A percentile compares a stretch with the other conserved stretches of the same genome.
These are phyloP conservation scores for Sphaeramia orbicularis DNA, from an alignment of 2,797 vertebrate genomes.

Conservation along the genomic window DNA sequence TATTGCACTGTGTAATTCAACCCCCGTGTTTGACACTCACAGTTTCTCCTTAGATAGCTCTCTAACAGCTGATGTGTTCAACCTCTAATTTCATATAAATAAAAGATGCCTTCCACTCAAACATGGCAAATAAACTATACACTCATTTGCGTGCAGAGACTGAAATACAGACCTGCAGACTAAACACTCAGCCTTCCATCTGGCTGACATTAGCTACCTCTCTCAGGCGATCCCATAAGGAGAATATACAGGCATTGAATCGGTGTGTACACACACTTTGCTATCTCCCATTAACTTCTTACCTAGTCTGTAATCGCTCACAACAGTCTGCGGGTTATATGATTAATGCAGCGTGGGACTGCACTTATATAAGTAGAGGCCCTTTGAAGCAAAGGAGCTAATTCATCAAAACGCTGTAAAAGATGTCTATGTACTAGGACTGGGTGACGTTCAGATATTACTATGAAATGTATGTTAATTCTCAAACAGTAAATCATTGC, in stretches of 20 bases:
- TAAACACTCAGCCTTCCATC: slow-evolving; percentile 51
- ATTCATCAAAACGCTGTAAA: slow-evolving; percentile 35
- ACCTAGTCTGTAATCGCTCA: slow-evolving; percentile 54
- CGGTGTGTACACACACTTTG: slow-evolving; percentile 45
- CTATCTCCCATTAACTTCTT: slow-evolving; percentile 61
- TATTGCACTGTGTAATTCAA: slow-evolving; percentile 34
- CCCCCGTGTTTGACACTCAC: slow-evolving; percentile 14
- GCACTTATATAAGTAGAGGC: slow-evolving; percentile 29
- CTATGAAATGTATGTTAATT: slow-evolving; percentile 14
- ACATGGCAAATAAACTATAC: slow-evolving; percentile 32
- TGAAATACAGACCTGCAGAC: slow-evolving; percentile 28
- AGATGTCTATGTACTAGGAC: slow-evolving; percentile 21
- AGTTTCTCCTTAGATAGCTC: slow-evolving; percentile 13
- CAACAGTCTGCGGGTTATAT: slow-evolving; percentile 40
- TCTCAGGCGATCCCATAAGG: slow-evolving; percentile 35
- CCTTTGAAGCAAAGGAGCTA: slow-evolving; percentile 6
- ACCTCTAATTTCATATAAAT: slow-evolving; percentile 28
- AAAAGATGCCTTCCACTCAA: slow-evolving; percentile 26
- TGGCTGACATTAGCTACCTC: slow-evolving; percentile 27
- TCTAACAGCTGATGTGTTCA: slow-evolving; percentile 19
- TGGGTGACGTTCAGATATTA: slow-evolving; percentile 15
- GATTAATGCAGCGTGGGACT: slow-evolving; percentile 53
- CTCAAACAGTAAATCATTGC: slow-evolving; percentile 21
- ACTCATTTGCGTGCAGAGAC: slow-evolving; percentile 26
- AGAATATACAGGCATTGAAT: slow-evolving; percentile 53